Percentiles rank a stretch among this genome's conserved stretches.
Evolutionary conservation across 2,888 invertebrate species (phyloP).

Genomic region (Hyles lineata): DNA sequence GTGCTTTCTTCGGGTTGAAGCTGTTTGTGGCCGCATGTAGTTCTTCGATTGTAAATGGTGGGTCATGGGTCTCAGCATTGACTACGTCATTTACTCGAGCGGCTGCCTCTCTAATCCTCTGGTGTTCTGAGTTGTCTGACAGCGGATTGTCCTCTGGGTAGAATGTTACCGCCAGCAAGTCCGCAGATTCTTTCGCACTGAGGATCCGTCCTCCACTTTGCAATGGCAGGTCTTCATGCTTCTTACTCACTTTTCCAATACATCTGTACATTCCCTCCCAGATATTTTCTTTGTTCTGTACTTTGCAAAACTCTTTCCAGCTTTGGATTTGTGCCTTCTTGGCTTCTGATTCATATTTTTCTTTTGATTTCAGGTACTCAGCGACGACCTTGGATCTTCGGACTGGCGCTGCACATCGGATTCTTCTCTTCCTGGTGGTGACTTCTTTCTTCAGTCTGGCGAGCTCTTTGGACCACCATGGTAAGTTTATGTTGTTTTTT

Average conservation of each 20-base stretch:
- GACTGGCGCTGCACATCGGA: too few species aligned
- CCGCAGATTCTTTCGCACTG: background rate
- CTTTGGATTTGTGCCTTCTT: constrained; percentile 10
- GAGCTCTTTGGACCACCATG: background rate
- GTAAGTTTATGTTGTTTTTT: background rate
- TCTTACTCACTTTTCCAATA: background rate
- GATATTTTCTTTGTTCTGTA: constrained; percentile 34
- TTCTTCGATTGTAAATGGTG: too few species aligned
- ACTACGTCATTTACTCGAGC: too few species aligned
- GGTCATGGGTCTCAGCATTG: constrained; percentile 13
- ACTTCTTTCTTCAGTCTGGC: too few species aligned
- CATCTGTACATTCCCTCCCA: constrained; percentile 35
- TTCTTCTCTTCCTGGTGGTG: too few species aligned
- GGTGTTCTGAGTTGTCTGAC: too few species aligned
- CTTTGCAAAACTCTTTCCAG: constrained; percentile 37
- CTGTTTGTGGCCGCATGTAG: too few species aligned
- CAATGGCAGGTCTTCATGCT: constrained; percentile 28
- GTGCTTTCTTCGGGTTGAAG: too few species aligned
- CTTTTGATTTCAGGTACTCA: background rate
- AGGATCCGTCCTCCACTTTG: too few species aligned
- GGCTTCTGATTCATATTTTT: constrained; percentile 1
- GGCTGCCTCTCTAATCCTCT: too few species aligned
- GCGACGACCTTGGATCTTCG: too few species aligned
- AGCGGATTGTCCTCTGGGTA: too few species aligned
- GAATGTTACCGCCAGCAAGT: background rate